These are phyloP conservation scores for Egretta garzetta DNA, from an alignment of 2,113 vertebrate genomes.

Conservation along the genomic window DNA sequence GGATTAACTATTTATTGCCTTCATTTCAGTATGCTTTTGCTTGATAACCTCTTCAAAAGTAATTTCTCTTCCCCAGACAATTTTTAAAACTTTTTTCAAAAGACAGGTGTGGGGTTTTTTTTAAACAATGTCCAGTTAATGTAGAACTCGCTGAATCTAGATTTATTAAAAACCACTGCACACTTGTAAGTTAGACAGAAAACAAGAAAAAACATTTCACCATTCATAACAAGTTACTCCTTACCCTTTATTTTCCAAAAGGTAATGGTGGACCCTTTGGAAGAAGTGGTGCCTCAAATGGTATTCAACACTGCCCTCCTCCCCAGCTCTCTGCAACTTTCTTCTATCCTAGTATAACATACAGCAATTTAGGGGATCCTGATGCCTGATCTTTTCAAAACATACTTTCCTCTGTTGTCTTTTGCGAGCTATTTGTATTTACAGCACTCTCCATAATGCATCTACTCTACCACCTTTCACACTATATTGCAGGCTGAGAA, in stretches of 20 bases:
- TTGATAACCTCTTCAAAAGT: background rate
- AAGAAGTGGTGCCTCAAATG: background rate
- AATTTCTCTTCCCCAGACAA: too few species aligned
- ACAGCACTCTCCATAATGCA: background rate
- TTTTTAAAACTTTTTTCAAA: background rate
- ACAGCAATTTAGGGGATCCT: background rate
- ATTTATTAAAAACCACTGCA: background rate
- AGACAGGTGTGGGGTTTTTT: background rate
- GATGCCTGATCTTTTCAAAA: background rate
- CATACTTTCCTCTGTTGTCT: background rate
- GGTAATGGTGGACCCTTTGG: accelerated
- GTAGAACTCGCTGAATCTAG: background rate
- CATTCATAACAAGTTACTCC: background rate
- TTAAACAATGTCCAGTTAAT: accelerated
- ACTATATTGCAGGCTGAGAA: background rate
- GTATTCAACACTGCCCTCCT: background rate
- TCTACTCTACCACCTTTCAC: background rate
- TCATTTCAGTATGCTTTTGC: background rate
- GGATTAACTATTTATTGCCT: background rate
- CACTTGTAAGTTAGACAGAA: background rate
- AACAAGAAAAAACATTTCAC: background rate
- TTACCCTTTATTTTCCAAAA: background rate
- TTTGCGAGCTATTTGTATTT: background rate
- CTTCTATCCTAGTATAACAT: background rate
- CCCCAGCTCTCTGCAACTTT: background rate